Conservation (phyloP, 2,113 vertebrate genomes). For the Panthera tigris region DNA sequence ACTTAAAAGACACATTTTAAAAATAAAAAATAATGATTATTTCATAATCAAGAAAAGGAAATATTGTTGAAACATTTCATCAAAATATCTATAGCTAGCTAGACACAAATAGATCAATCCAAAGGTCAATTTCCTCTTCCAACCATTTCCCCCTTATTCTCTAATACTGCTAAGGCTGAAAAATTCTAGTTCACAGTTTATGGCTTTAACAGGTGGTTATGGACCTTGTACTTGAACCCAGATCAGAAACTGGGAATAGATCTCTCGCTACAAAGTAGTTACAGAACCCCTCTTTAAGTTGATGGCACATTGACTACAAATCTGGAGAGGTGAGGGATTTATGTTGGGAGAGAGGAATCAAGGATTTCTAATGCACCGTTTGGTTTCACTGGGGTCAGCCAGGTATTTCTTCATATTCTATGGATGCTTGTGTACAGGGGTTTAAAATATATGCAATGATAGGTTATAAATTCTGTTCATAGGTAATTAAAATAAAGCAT, state of each 20-base stretch:
- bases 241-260: neutral
- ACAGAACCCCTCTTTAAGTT: neutral
- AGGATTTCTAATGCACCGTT: neutral
- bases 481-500: neutral
- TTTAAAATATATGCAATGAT: neutral
- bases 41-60: neutral
- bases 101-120: neutral
- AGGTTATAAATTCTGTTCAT: neutral
- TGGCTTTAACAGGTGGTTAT: neutral
- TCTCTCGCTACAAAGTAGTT: neutral
- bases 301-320: neutral
- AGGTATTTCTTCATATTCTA: slow-evolving; percentile 20
- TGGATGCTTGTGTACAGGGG: neutral
- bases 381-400: neutral
- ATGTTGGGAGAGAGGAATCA: neutral
- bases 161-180: neutral
- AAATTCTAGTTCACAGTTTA: slow-evolving; percentile 14
- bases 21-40: slow-evolving; percentile 5
- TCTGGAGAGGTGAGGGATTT: neutral
- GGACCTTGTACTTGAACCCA: neutral
- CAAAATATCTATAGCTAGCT: neutral
- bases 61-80: slow-evolving; percentile 2
- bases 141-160: neutral
- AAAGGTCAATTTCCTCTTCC: neutral
- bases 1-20: neutral